These are phyloP conservation scores for Tetheella fluctuosa DNA, from an alignment of 2,888 invertebrate species.

Conservation along the genomic window DNA sequence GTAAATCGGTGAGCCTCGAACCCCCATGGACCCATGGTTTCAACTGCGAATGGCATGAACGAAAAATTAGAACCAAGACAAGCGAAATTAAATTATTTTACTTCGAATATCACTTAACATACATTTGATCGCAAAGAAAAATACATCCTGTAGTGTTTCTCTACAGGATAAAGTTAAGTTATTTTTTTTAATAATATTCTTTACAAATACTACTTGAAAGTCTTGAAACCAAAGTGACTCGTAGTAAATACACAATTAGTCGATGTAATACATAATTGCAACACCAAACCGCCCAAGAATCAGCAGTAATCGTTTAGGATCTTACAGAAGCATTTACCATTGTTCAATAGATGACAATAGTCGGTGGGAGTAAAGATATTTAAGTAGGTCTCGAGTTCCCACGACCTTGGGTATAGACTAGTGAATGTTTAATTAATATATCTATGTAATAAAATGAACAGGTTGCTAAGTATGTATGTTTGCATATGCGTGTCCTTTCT, in stretches of 20 bases:
- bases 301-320: slow-evolving; percentile 12
- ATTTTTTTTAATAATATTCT: too few species aligned
- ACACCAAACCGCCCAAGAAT: slow-evolving; percentile 1
- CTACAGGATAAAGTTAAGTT: too few species aligned
- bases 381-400: slow-evolving; percentile 23
- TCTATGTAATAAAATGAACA: slow-evolving; percentile 30
- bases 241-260: background rate
- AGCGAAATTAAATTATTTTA: too few species aligned
- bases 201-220: background rate
- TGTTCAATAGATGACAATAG: slow-evolving; percentile 17
- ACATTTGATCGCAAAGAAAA: too few species aligned
- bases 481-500: slow-evolving; percentile 18
- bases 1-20: too few species aligned
- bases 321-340: slow-evolving; percentile 20
- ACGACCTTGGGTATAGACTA: slow-evolving; percentile 35
- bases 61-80: too few species aligned
- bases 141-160: too few species aligned
- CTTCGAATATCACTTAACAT: too few species aligned
- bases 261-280: background rate
- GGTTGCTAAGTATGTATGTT: slow-evolving; percentile 16
- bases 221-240: too few species aligned
- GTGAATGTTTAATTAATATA: slow-evolving; percentile 53
- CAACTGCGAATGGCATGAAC: too few species aligned
- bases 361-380: slow-evolving; percentile 16
- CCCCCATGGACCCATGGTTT: too few species aligned